Percentiles rank a stretch among this genome's conserved stretches.
Evolutionary conservation across 2,888 invertebrate genomes (phyloP).

Genomic region (Tillus elongatus): DNA sequence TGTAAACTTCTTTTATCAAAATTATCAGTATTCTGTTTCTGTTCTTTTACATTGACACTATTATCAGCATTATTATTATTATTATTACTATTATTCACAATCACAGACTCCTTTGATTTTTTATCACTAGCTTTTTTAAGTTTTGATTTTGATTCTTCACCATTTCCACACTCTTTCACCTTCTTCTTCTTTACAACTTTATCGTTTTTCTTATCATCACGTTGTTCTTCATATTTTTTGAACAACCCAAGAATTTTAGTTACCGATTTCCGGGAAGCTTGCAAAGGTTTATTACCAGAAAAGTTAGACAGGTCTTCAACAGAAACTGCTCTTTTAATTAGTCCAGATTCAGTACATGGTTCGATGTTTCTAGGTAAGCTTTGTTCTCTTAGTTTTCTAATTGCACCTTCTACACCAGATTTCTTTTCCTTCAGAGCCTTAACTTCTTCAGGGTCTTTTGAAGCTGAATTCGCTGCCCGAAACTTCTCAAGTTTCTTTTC

Average conservation of each 20-base stretch:
- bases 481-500: conserved; percentile 70
- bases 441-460: conserved; percentile 34
- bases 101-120: conserved; percentile 31
- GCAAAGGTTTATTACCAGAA: conserved; percentile 40
- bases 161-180: conserved; percentile 20
- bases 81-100: conserved; percentile 23
- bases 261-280: conserved; percentile 55
- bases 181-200: conserved; percentile 26
- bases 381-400: conserved; percentile 54
- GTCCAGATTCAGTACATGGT: conserved; percentile 52
- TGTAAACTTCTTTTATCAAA: neutral
- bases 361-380: conserved; percentile 51
- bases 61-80: conserved; percentile 6
- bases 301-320: conserved; percentile 56
- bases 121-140: conserved; percentile 16
- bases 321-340: conserved; percentile 64
- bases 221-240: conserved; percentile 58
- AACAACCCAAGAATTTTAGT: conserved; percentile 71
- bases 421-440: conserved; percentile 28
- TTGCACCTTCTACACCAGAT: conserved; percentile 47
- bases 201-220: conserved; percentile 32
- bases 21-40: conserved; percentile 27
- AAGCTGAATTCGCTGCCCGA: conserved; percentile 42
- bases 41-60: conserved; percentile 2
- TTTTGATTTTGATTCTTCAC: neutral